Conservation (phyloP, 1,140 invertebrate species). For the Drosophila bipectinata region DNA sequence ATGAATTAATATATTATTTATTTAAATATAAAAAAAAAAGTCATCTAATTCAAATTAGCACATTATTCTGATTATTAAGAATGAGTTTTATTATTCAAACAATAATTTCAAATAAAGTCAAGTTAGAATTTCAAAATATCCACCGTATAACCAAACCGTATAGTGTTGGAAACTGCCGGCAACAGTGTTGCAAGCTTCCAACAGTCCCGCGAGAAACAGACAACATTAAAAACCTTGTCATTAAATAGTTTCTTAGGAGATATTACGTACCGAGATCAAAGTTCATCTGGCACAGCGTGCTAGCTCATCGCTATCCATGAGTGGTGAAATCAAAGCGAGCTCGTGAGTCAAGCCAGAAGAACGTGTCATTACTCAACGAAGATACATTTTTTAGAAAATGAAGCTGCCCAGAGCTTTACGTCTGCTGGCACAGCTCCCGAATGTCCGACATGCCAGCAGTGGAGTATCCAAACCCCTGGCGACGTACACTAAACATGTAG, state of each 20-base stretch:
- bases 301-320: slow-evolving; percentile 26
- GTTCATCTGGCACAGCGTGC: slow-evolving; percentile 35
- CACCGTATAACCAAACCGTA: background rate
- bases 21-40: too few species aligned
- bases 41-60: too few species aligned
- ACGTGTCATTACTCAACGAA: slow-evolving; percentile 41
- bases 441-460: slow-evolving; percentile 27
- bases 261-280: slow-evolving; percentile 33
- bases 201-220: slow-evolving; percentile 7
- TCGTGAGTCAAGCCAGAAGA: background rate
- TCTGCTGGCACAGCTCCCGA: slow-evolving; percentile 23
- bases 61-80: too few species aligned
- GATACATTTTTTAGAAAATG: slow-evolving; percentile 36
- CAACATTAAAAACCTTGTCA: slow-evolving; percentile 15
- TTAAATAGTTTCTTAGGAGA: slow-evolving; percentile 11
- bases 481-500: slow-evolving; percentile 56
- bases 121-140: background rate
- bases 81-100: background rate
- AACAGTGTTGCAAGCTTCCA: slow-evolving; percentile 7
- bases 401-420: slow-evolving; percentile 18
- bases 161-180: slow-evolving; percentile 17
- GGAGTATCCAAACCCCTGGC: slow-evolving; percentile 41
- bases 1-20: background rate
- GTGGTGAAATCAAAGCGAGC: slow-evolving; percentile 42
- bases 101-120: background rate